Evolutionary conservation across 2,888 invertebrate genomes (phyloP), one percentile per base, ranked within the genome.

Genomic region (Dryobotodes eremita): DNA sequence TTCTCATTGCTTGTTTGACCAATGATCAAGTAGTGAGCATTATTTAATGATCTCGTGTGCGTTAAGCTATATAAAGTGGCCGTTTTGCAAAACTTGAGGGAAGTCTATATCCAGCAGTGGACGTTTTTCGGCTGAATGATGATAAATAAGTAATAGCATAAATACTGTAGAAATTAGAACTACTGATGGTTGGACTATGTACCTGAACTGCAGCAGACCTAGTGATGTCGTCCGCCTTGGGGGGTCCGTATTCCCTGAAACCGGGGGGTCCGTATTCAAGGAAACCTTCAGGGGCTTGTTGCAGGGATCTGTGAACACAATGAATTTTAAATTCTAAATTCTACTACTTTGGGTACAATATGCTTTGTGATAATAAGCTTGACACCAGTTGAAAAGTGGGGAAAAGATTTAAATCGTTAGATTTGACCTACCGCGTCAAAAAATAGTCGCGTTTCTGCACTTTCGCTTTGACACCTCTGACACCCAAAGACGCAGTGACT

Each of bases 211-310:
- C 88, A 31, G 86, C 85, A 55, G 89, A 75, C 70, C 89, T 92
- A 7, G 90, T 80, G 0, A 92, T 84, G 3, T 91, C 90, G 5
- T 90, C 92, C 7, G 88, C 92, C 71, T 95, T 95, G 2, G 96
- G 96, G 3, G 96, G 96, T 79, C 96, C 96, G 75, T 96, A 96
- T 71, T 96, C 96, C 82, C 89, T 94, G 90, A 96, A 96, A 15
- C 96, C 96, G 2, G 96, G 96, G 20, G 96, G 96, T n/a, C 97
- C 97, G 70, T 97, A 97, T 82, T 97, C 97, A 2, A 96, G 87
- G 85, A 97, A 96, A 2, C 96, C 96, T 91, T 95, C 95, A 0
- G 95, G 96, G 1, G 86, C 89, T 77, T 93, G 90, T 59, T 91
- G 92, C 55, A 89, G 66, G 2, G 92, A 87, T 65, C 95, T 95